Conservation (phyloP, 2,797 vertebrate genomes). For the Mastacembelus armatus region DNA sequence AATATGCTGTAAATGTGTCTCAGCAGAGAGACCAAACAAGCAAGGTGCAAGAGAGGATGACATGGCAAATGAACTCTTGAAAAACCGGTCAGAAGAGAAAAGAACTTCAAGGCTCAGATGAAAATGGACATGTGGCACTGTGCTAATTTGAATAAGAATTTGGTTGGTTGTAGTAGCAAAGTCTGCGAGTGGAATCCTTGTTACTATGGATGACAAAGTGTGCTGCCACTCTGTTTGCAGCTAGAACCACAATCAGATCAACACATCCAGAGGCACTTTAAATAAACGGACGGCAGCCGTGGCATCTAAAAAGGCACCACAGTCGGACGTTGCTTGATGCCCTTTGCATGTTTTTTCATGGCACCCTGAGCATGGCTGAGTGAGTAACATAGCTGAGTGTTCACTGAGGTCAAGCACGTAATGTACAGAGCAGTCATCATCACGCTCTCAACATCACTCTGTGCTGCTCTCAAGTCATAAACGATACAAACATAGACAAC, state of each 20-base stretch:
- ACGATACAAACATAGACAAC: conserved; percentile 13
- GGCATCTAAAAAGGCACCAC: not conserved
- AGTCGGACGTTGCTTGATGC: not conserved
- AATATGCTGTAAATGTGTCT: conserved; percentile 17
- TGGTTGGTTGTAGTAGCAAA: not conserved
- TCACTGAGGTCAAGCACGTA: conserved; percentile 94
- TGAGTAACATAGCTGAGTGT: conserved; percentile 78
- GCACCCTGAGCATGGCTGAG: conserved; percentile 26
- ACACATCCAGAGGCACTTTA: not conserved
- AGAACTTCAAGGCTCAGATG: not conserved
- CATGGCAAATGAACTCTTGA: not conserved
- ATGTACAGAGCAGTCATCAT: conserved; percentile 93
- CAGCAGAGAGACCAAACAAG: not conserved
- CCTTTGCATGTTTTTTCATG: conserved; percentile 10
- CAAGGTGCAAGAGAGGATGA: not conserved
- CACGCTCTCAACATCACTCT: conserved; percentile 92
- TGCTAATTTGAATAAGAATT: not conserved
- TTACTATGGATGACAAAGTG: not conserved
- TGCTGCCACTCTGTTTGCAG: not conserved
- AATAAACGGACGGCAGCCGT: not conserved
- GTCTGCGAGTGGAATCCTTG: conserved; percentile 4
- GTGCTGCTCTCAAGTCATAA: conserved; percentile 91
- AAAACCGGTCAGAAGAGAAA: not conserved
- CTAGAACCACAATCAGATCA: not conserved
- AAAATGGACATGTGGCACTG: not conserved